Conservation (phyloP, 2,888 invertebrate genomes). For the Notocelia uddmanniana region DNA sequence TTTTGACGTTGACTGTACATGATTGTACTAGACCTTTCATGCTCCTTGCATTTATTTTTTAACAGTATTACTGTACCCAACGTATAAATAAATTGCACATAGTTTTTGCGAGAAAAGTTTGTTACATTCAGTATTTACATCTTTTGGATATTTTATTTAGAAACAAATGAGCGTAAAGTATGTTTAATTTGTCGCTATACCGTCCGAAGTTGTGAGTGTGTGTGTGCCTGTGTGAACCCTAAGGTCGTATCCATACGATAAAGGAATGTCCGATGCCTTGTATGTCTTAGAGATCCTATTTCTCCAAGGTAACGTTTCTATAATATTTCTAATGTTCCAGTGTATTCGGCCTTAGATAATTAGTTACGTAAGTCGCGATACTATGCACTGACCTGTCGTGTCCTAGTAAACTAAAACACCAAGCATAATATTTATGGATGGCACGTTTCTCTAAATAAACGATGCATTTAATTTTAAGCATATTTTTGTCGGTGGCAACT, state of each 20-base stretch:
- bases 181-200: slow-evolving; percentile 58
- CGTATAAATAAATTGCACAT: background rate
- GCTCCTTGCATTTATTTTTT: slow-evolving; percentile 40
- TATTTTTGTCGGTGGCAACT: slow-evolving; percentile 21
- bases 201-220: slow-evolving; percentile 61
- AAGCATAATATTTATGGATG: slow-evolving; percentile 38
- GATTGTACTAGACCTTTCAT: slow-evolving; percentile 2
- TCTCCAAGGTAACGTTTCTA: slow-evolving; percentile 18
- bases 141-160: slow-evolving; percentile 39
- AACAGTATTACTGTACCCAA: slow-evolving; percentile 3
- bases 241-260: slow-evolving; percentile 38
- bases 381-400: slow-evolving; percentile 37
- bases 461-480: slow-evolving; percentile 15
- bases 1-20: too few species aligned
- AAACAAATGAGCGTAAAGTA: slow-evolving; percentile 47
- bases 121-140: slow-evolving; percentile 26
- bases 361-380: slow-evolving; percentile 40
- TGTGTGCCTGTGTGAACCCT: slow-evolving; percentile 50
- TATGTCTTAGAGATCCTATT: slow-evolving; percentile 8
- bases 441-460: slow-evolving; percentile 26
- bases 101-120: slow-evolving; percentile 3
- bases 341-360: slow-evolving; percentile 39
- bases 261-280: slow-evolving; percentile 22
- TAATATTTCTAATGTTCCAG: slow-evolving; percentile 15
- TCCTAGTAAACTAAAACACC: slow-evolving; percentile 37